Percentiles rank a stretch among this genome's conserved stretches.
These are phyloP conservation scores for Drosophila sechellia DNA, from an alignment of 1,140 invertebrate species.

Conservation along the genomic window DNA sequence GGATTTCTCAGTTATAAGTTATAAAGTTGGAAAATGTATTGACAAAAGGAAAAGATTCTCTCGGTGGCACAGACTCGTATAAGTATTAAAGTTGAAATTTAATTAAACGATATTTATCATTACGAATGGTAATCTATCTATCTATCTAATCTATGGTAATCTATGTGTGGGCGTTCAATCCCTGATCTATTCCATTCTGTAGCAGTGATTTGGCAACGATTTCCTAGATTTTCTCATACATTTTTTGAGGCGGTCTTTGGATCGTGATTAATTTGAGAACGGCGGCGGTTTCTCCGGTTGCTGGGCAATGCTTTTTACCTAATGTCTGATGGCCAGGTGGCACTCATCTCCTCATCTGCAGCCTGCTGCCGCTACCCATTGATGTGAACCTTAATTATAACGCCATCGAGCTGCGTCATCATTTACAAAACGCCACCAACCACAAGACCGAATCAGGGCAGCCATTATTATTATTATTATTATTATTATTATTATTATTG, in stretches of 20 bases:
- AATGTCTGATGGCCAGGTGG: conserved; percentile 61
- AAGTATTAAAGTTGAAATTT: not conserved
- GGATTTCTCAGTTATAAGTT: not conserved
- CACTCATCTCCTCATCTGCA: conserved; percentile 36
- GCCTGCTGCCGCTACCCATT: conserved; percentile 28
- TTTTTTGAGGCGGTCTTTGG: conserved; percentile 28
- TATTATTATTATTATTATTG: conserved; percentile 44
- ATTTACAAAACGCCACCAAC: conserved; percentile 61
- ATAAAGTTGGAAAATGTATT: too few species aligned
- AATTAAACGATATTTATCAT: not conserved
- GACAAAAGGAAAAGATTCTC: too few species aligned
- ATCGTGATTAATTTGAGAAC: conserved; percentile 66
- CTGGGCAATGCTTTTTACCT: conserved; percentile 42
- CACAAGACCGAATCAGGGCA: conserved; percentile 52
- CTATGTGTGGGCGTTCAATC: not conserved
- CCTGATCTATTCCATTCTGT: not conserved
- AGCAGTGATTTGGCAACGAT: conserved; percentile 17
- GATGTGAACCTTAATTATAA: conserved; percentile 77
- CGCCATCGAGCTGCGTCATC: conserved; percentile 76
- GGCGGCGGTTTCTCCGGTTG: conserved; percentile 15
- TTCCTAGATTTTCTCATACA: conserved; percentile 32
- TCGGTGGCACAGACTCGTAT: too few species aligned
- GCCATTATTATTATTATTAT: conserved; percentile 48
- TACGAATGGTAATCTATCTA: too few species aligned
- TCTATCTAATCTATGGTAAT: too few species aligned